A percentile compares a stretch with the other conserved stretches of the same genome.
Evolutionary conservation across 2,888 invertebrate genomes (phyloP).

Genomic region (Ptychoptera albimana): DNA sequence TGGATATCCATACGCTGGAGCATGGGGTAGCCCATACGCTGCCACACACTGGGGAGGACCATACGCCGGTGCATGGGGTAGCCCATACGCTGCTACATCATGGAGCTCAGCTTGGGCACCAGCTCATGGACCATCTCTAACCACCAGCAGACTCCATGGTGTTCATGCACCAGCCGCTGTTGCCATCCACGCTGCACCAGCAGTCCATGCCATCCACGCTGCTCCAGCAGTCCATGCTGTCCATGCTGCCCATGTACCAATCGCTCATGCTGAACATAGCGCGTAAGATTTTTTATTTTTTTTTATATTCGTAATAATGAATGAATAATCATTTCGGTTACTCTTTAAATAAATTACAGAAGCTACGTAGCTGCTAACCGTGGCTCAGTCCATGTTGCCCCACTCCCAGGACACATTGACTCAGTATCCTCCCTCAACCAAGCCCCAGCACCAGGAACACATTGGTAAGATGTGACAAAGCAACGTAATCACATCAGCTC

Average conservation of each 20-base stretch:
- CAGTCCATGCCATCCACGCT: slow-evolving; percentile 29
- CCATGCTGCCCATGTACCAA: slow-evolving; percentile 2
- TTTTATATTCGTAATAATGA: too few relatives aligned
- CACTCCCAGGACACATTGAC: slow-evolving; percentile 29
- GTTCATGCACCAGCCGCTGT: slow-evolving; percentile 22
- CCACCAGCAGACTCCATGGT: not conserved
- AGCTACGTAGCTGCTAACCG: slow-evolving; percentile 29
- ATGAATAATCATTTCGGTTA: too few relatives aligned
- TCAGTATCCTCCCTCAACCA: slow-evolving; percentile 26
- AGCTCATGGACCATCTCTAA: not conserved
- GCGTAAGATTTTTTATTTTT: too few relatives aligned
- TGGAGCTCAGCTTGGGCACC: slow-evolving; percentile 1
- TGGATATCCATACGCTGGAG: slow-evolving; percentile 14
- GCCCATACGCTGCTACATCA: slow-evolving; percentile 2
- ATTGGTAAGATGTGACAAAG: not conserved
- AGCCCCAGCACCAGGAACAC: slow-evolving; percentile 33
- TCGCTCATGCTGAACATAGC: slow-evolving; percentile 5
- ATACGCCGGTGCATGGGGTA: slow-evolving; percentile 12
- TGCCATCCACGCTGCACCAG: slow-evolving; percentile 22
- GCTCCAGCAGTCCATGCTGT: slow-evolving; percentile 25
- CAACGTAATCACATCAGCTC: too few relatives aligned
- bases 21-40: slow-evolving; percentile 4
- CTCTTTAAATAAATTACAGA: too few relatives aligned
- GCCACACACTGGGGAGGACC: slow-evolving; percentile 13
- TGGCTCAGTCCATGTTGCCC: slow-evolving; percentile 33